Conservation (phyloP, 2,888 invertebrate genomes). For the Drosophila lacicola region DNA sequence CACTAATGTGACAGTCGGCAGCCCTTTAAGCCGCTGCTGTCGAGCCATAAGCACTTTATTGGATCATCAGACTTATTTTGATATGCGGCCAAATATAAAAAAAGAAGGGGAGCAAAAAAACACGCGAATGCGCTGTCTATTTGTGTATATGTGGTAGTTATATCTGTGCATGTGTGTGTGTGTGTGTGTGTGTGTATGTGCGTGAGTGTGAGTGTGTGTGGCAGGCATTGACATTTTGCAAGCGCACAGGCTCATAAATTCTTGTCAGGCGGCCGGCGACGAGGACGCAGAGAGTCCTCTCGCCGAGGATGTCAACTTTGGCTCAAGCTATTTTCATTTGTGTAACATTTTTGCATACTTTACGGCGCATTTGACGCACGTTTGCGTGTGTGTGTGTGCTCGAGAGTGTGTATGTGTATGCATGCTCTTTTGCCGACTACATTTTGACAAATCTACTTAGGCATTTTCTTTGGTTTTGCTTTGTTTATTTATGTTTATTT, state of each 20-base stretch:
- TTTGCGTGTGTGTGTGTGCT: constrained; percentile 26
- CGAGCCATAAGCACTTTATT: constrained; percentile 81
- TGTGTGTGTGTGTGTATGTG: constrained; percentile 1
- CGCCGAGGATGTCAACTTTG: constrained; percentile 67
- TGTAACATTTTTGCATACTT: constrained; percentile 78
- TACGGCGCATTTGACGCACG: constrained; percentile 76
- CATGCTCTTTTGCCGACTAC: constrained; percentile 67
- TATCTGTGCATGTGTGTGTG: not conserved
- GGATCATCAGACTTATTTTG: constrained; percentile 82
- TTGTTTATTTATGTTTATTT: constrained; percentile 81
- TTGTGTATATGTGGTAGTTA: constrained; percentile 4
- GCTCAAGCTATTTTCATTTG: constrained; percentile 78
- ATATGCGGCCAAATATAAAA: constrained; percentile 72
- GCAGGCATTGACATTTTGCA: constrained; percentile 78
- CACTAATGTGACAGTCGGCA: constrained; percentile 74
- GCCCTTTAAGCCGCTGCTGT: constrained; percentile 74
- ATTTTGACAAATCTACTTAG: constrained; percentile 81
- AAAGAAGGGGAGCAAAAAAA: constrained; percentile 1
- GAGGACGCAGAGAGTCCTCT: constrained; percentile 17
- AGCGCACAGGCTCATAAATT: constrained; percentile 72
- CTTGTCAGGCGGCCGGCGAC: constrained; percentile 60
- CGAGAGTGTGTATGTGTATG: constrained; percentile 31
- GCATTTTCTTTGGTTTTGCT: constrained; percentile 72
- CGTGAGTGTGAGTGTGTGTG: constrained; percentile 28
- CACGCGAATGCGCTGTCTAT: constrained; percentile 10